Percentiles rank a stretch among this genome's conserved stretches.
Evolutionary conservation across 2,888 invertebrate genomes (phyloP).

Genomic region (Lasius platythorax): DNA sequence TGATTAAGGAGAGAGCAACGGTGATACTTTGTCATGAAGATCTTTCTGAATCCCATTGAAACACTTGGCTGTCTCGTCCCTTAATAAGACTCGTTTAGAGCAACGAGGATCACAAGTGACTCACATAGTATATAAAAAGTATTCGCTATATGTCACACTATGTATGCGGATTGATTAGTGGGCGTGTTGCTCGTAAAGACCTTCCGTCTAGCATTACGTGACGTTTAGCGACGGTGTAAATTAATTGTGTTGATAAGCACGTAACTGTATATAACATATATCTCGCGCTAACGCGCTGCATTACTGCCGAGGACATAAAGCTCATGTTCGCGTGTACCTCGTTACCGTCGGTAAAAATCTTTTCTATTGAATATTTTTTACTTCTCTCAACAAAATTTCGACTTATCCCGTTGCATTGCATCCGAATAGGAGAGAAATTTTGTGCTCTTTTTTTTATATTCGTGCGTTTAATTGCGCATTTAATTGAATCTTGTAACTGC

Average conservation of each 20-base stretch:
- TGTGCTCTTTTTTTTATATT: background rate
- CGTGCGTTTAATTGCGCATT: background rate
- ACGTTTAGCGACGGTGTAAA: constrained; percentile 35
- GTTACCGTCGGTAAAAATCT: background rate
- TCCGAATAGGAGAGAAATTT: background rate
- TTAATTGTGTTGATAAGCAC: constrained; percentile 49
- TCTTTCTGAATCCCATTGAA: constrained; percentile 34
- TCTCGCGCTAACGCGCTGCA: background rate
- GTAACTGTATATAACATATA: constrained; percentile 12
- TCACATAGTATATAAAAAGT: background rate
- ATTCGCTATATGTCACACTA: background rate
- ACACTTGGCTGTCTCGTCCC: constrained; percentile 13
- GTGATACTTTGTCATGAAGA: background rate
- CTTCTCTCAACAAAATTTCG: background rate
- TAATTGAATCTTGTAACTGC: background rate
- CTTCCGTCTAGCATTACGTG: constrained; percentile 26
- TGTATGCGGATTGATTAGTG: constrained; percentile 40
- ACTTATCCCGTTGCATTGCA: background rate
- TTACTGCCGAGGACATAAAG: constrained; percentile 8
- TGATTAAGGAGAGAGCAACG: background rate
- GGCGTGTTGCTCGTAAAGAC: constrained; percentile 35
- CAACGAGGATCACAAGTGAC: background rate
- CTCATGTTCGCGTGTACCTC: background rate
- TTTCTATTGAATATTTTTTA: background rate
- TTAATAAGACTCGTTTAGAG: constrained; percentile 34